Base-by-base conservation (phyloP, 2,888 invertebrate genomes). In the Oscheius myriophilus region DNA sequence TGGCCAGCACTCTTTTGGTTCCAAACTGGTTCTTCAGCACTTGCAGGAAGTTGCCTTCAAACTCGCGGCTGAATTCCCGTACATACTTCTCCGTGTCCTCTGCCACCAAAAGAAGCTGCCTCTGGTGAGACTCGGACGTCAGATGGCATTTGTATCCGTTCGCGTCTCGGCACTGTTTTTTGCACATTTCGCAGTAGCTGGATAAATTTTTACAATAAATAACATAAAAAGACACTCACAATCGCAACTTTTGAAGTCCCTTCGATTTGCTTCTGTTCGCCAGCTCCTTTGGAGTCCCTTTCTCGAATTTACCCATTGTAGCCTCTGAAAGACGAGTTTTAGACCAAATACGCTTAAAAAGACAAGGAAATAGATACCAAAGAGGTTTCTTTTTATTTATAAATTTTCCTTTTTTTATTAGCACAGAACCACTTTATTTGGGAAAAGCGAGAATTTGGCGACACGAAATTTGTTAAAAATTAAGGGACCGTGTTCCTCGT, bases 101-200 rank as follows among this genome's bases (percentile, higher is more conserved):
- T 42, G 96, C 96, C 87, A 98, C 96, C 2, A 99, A 88, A 0
- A 98, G 88, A 1, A 99, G 88, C 87, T 98, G 98, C 1, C 98
- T 89, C 85, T 99, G 98, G 88, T 99, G 98, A 0, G 96, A 93
- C 87, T 98, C 98, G 0, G 96, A 96, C 90, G 92, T 94, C 0
- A 94, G 94, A 87, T 98, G 98, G 89, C 98, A 98, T 87, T 98
- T 98, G 87, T 98, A 98, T 0, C 98, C 98, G 87, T 98, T 98
- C 87, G 89, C 96, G 87, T 98, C 98, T 12, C 98, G 90, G 87
- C 98, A 99, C 85, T 98, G 98, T 89, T 98, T 98, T 87, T 96
- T 93, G 89, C 98, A 99, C 96, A 98, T 97, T 89, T 98, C 96
- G 89, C 98, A 99, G 87, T 79, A 85, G 75, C 84, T 84, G 55